Base-by-base conservation (phyloP, 2,888 invertebrate species). In the Schizotus pectinicornis region DNA sequence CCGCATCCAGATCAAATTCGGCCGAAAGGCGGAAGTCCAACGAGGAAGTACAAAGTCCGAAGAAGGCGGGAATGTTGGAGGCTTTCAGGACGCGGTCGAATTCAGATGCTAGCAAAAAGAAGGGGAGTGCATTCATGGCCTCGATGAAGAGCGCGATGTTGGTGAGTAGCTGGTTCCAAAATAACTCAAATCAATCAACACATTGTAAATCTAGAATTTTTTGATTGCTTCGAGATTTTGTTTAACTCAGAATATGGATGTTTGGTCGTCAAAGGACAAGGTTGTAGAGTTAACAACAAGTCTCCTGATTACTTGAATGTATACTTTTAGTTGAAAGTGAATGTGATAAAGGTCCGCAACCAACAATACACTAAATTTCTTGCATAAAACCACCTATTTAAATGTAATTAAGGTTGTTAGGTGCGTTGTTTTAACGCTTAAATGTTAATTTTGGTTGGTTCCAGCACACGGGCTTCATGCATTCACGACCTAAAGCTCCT, bases 111-210 rank as follows among this genome's bases (percentile, higher is more conserved):
- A 83, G 82, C 63, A 84, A 83, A 77, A 79, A 81, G 67, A 83
- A 83, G 64, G 83, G 83, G 59, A 82, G 84, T 65, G 83, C 89
- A 60, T 87, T 95, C 74, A 93, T 95, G 85, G 86, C 92, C 64
- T 92, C 92, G 74, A 89, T 95, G 86, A 92, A 88, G 77, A 88
- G 88, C 71, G 92, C 91, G 37, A 88, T 93, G 75, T 89, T 92
- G 85, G 90, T 90, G 77, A 77, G 77, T 74, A n/a, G 12, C 14
- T 39, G 1, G 3, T 42, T 35, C 22, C n/a, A 42, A 22, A 35
- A 12, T 6, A 3, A 35, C 36, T 1, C 13, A 9, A n/a, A 12
- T n/a, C n/a, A n/a, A n/a, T n/a, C n/a, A n/a, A n/a, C n/a, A n/a
- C n/a, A n/a, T n/a, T n/a, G n/a, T n/a, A n/a, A n/a, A n/a, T n/a